Evolutionary conservation across 1,140 invertebrate species (phyloP), one percentile per base, ranked within the genome.

Genomic region (Drosophila eugracilis): DNA sequence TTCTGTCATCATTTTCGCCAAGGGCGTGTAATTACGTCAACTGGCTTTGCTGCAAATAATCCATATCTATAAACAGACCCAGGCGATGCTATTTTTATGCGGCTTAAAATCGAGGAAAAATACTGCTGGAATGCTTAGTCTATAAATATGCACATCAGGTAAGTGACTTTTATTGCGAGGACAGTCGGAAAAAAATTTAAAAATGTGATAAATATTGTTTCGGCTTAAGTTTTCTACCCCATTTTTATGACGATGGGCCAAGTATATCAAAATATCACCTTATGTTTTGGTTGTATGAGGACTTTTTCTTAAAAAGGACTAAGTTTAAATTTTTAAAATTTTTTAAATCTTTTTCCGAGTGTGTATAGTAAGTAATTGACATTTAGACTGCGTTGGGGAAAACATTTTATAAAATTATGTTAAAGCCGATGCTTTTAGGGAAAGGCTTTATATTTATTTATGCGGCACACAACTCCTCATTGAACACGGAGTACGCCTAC

Each of bases 11-110:
- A 26, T 21, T 19, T 24, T 32, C 45, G 24, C 50, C 26, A 2
- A 6, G 36, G 42, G 54, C n/a, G 49, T 14, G 30, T 39, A 70
- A 70, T 79, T 75, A 62, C 66, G 32, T 49, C 63, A 78, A 78
- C 57, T 75, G 55, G 32, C 12, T 69, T 34, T 26, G 22, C 22
- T 6, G 14, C 22, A 30, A 36, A 70, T 70, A 55, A 59, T 58
- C 30, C 44, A 48, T 17, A 54, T 36, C 49, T 39, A 30, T 28
- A 37, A 47, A 39, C 44, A 50, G 44, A 5, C 5, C 4, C 4
- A 15, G n/a, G 17, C 17, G 10, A 7, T 26, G 19, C 30, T 75
- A 59, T 78, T 78, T 65, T 67, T 60, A 45, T 37, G 52, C 30
- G n/a, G 45, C 45, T 78, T 47, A 50, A 36, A 73, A 53, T 17